Evolutionary conservation across 2,113 vertebrate species (phyloP).

Genomic region (Craseonycteris thonglongyai): DNA sequence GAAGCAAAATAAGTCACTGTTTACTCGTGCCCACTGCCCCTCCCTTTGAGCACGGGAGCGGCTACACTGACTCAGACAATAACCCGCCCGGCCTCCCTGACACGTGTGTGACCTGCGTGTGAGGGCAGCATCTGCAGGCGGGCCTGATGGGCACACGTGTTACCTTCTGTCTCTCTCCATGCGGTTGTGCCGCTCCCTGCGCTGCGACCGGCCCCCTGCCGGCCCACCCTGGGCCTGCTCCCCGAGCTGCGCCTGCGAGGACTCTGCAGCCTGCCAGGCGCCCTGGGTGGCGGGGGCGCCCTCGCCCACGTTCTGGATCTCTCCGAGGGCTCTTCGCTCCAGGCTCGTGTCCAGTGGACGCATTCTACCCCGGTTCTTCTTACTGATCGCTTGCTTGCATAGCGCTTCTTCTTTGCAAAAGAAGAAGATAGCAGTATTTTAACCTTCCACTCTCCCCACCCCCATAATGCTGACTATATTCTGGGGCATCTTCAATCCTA

Average conservation of each 20-base stretch:
- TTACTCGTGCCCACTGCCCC: neutral
- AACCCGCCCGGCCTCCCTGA: rapidly evolving
- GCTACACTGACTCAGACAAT: rapidly evolving
- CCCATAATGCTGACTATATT: neutral
- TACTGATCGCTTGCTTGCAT: constrained; percentile 75
- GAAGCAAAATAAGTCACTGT: neutral
- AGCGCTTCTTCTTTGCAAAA: constrained; percentile 79
- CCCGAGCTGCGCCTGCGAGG: constrained; percentile 56
- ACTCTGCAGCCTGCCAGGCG: constrained; percentile 71
- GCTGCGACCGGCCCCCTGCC: constrained; percentile 77
- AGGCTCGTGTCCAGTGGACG: constrained; percentile 55
- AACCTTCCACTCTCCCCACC: neutral
- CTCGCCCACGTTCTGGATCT: constrained; percentile 75
- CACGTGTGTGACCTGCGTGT: neutral
- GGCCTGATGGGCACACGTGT: rapidly evolving
- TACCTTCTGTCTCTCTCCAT: constrained; percentile 95
- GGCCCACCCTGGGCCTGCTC: constrained; percentile 51
- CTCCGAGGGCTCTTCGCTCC: constrained; percentile 72
- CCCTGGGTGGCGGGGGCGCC: constrained; percentile 34
- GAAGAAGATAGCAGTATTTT: constrained; percentile 50
- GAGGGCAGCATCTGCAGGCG: rapidly evolving
- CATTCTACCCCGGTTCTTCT: constrained; percentile 61
- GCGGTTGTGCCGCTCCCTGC: constrained; percentile 90
- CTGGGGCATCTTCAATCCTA: neutral
- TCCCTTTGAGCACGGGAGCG: neutral